These are phyloP conservation scores for Melanotaenia nigrans DNA, from an alignment of 2,797 vertebrate species.

Conservation along the genomic window DNA sequence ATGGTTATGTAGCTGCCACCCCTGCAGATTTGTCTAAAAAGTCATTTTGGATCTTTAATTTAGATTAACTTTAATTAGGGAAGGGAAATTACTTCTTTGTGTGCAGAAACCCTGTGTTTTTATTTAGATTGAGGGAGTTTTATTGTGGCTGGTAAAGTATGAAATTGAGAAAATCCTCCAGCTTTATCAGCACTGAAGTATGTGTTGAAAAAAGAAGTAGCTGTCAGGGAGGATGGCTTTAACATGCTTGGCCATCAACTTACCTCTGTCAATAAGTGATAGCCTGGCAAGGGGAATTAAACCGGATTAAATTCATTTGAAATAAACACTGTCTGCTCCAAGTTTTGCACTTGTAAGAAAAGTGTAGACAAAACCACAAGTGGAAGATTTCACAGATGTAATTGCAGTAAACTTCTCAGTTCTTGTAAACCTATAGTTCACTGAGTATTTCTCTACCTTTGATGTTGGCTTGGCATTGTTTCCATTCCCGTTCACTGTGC, in stretches of 20 bases:
- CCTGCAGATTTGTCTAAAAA: conserved; percentile 28
- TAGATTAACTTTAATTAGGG: background rate
- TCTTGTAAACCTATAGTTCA: conserved; percentile 17
- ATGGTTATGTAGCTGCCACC: conserved; percentile 40
- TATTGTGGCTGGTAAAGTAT: conserved; percentile 11
- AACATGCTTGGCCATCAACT: conserved; percentile 26
- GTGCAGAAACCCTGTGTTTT: conserved; percentile 10
- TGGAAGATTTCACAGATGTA: conserved; percentile 16
- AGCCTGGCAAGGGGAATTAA: conserved; percentile 11
- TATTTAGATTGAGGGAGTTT: background rate
- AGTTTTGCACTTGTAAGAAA: conserved; percentile 31
- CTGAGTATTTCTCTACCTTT: conserved; percentile 27
- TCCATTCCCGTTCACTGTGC: conserved; percentile 40
- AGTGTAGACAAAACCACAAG: conserved; percentile 16
- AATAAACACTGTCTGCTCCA: conserved; percentile 16
- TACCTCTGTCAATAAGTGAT: conserved; percentile 58
- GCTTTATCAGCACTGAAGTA: conserved; percentile 45
- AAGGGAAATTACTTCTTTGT: conserved; percentile 21
- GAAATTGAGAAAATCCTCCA: conserved; percentile 8
- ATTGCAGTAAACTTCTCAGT: conserved; percentile 16
- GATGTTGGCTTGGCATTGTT: conserved; percentile 39
- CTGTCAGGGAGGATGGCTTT: conserved; percentile 52
- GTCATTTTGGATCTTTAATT: background rate
- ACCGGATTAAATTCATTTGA: background rate
- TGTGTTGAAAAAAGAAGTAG: conserved; percentile 47